Evolutionary conservation across 1,140 invertebrate species (phyloP).

Genomic region (Psix sp.): DNA sequence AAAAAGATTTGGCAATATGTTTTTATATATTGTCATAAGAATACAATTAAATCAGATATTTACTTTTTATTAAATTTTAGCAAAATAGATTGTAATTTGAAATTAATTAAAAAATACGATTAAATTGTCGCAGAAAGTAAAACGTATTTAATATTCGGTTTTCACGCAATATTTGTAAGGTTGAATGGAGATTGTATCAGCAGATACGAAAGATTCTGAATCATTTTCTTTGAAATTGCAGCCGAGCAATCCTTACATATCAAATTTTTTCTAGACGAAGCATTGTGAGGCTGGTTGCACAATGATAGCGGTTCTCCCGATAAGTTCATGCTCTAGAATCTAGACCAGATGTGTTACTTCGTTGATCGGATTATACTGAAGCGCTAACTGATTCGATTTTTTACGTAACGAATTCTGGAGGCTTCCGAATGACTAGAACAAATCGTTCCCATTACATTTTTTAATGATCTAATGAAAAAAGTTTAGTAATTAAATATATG

Average conservation of each 20-base stretch:
- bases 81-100: too few relatives aligned
- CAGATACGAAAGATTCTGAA: conserved; percentile 31
- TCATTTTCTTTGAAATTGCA: conserved; percentile 47
- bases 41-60: too few relatives aligned
- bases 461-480: neutral
- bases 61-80: too few relatives aligned
- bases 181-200: conserved; percentile 27
- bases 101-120: too few relatives aligned
- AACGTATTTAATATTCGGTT: neutral
- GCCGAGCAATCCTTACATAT: conserved; percentile 52
- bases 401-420: conserved; percentile 63
- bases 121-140: too few relatives aligned
- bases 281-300: conserved; percentile 71
- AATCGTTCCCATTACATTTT: conserved; percentile 40
- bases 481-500: neutral
- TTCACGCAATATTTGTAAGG: neutral
- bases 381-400: conserved; percentile 62
- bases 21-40: too few relatives aligned
- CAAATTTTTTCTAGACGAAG: conserved; percentile 59
- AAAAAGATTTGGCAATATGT: too few relatives aligned
- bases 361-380: conserved; percentile 64
- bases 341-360: conserved; percentile 72
- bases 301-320: conserved; percentile 71
- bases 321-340: conserved; percentile 76
- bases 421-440: conserved; percentile 54